Conservation (phyloP, 2,113 vertebrate species). For the Oryzias javanicus region DNA sequence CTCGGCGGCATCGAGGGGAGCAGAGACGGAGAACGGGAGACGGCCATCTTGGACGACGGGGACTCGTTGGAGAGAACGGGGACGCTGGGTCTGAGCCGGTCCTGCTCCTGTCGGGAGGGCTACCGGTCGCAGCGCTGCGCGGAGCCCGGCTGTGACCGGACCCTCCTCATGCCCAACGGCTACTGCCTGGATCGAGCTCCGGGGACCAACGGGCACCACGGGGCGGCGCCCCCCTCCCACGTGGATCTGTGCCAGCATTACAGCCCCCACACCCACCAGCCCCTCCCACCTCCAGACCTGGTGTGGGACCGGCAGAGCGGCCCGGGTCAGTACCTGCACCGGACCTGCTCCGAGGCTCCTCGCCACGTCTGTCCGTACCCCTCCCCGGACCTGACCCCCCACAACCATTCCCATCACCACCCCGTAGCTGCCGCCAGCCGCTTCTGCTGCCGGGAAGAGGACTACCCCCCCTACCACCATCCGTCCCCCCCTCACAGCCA, state of each 20-base stretch:
- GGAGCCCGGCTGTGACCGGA: constrained; percentile 72
- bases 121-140: constrained; percentile 77
- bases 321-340: constrained; percentile 74
- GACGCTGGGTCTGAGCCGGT: constrained; percentile 66
- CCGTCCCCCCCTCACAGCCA: constrained; percentile 53
- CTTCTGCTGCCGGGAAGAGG: constrained; percentile 69
- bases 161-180: constrained; percentile 76
- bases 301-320: constrained; percentile 76
- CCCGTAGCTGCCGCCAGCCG: constrained; percentile 53
- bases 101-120: constrained; percentile 82
- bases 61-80: constrained; percentile 68
- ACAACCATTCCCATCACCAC: constrained; percentile 66
- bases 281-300: constrained; percentile 76
- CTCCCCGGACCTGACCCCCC: constrained; percentile 62
- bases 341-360: constrained; percentile 75
- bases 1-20: constrained; percentile 84
- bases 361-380: constrained; percentile 78
- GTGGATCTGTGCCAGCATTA: constrained; percentile 80
- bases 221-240: constrained; percentile 61
- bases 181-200: constrained; percentile 73
- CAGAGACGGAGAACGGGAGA: constrained; percentile 79
- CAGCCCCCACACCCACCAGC: constrained; percentile 68
- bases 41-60: constrained; percentile 85
- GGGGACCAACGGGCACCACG: constrained; percentile 66
- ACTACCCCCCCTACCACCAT: constrained; percentile 66